phyloP scores from a whole-genome alignment of 2,888 invertebrate genomes.

The Pasiphila rectangulata region DNA sequence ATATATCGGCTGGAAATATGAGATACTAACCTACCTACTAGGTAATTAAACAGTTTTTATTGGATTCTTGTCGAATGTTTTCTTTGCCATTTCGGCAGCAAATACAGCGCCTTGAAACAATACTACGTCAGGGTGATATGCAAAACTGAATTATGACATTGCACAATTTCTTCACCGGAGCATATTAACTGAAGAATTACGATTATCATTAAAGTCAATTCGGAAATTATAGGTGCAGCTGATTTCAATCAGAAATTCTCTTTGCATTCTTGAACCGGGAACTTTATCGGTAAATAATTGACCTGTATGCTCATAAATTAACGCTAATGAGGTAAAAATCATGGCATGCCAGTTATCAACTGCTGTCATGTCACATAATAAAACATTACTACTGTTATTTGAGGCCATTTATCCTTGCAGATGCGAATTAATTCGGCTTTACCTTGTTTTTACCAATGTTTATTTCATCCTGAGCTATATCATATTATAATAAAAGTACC shows the following conservation, averaged over 20 bases:
- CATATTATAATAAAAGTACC: constrained; percentile 17
- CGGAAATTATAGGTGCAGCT: constrained; percentile 52
- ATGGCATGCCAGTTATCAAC: constrained; percentile 39
- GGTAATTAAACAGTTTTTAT: too few relatives aligned
- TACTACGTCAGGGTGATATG: constrained; percentile 4
- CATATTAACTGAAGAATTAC: constrained; percentile 33
- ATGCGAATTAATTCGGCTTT: constrained; percentile 1
- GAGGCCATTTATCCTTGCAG: constrained; percentile 24
- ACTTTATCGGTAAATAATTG: constrained; percentile 67
- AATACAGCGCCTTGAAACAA: not conserved
- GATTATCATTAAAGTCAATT: constrained; percentile 38
- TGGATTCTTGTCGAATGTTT: too few relatives aligned
- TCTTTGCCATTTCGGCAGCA: too few relatives aligned
- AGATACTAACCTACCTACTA: too few relatives aligned
- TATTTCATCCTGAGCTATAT: not conserved
- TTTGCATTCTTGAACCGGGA: constrained; percentile 56
- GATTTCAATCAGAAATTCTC: constrained; percentile 63
- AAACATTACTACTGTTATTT: constrained; percentile 39
- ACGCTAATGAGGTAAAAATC: constrained; percentile 68
- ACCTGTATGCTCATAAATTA: constrained; percentile 64
- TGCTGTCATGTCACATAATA: constrained; percentile 43
- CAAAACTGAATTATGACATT: constrained; percentile 18
- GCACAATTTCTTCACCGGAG: constrained; percentile 30
- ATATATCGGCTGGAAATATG: not conserved
- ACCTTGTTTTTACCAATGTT: constrained; percentile 5